These are phyloP conservation scores for Verasper variegatus DNA, from an alignment of 2,113 vertebrate species.

Conservation along the genomic window DNA sequence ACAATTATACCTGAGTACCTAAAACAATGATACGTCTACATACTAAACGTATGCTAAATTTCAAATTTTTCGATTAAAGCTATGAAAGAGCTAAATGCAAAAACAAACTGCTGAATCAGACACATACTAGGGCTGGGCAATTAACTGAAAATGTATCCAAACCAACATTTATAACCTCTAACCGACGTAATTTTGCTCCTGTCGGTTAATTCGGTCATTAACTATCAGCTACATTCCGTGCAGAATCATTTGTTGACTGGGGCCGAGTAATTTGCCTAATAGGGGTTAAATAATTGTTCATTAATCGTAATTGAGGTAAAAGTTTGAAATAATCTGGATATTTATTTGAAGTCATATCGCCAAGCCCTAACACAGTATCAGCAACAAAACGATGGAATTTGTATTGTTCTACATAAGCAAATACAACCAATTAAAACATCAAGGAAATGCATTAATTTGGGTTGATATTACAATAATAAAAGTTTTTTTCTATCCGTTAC, in stretches of 20 bases:
- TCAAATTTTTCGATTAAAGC: conserved; percentile 32
- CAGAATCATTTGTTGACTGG: too few species aligned
- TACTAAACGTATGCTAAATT: conserved; percentile 37
- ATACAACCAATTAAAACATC: conserved; percentile 43
- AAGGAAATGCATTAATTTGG: conserved; percentile 39
- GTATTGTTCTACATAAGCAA: conserved; percentile 18
- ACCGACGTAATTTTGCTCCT: too few species aligned
- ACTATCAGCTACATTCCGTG: too few species aligned
- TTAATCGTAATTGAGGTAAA: too few species aligned
- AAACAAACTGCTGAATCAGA: conserved; percentile 20
- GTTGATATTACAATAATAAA: conserved; percentile 28
- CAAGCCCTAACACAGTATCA: not conserved
- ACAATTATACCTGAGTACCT: conserved; percentile 76
- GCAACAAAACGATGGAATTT: not conserved
- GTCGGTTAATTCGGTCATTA: too few species aligned
- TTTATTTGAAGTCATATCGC: too few species aligned
- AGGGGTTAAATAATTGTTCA: too few species aligned
- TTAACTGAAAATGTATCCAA: too few species aligned
- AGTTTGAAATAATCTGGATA: too few species aligned
- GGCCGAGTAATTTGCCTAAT: too few species aligned
- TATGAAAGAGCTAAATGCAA: conserved; percentile 31
- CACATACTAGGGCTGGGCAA: not conserved
- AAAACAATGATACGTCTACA: conserved; percentile 48
- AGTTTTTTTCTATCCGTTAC: conserved; percentile 6
- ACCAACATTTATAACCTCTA: too few species aligned